phyloP scores from a whole-genome alignment of 2,888 invertebrate genomes.

The Brassicogethes aeneus region DNA sequence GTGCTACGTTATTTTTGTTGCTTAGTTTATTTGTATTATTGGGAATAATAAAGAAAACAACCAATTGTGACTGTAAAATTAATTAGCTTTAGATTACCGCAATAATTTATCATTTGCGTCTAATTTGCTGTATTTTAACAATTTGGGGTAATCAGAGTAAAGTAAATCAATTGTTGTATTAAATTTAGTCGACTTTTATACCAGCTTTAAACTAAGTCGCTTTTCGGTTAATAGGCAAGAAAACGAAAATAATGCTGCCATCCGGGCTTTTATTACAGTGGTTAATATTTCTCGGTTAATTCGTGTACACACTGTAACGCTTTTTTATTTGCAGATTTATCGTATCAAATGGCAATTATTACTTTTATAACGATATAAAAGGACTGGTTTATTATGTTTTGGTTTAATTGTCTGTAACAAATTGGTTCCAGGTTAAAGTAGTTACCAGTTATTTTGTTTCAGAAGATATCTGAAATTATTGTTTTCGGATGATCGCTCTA shows the following conservation, averaged over 20 bases:
- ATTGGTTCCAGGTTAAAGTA: neutral
- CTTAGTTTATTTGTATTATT: too few species aligned
- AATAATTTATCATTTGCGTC: too few species aligned
- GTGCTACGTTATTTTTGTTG: too few species aligned
- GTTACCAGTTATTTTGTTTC: neutral
- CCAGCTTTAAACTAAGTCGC: neutral
- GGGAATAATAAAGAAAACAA: too few species aligned
- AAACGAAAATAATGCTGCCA: neutral
- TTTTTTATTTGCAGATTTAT: neutral
- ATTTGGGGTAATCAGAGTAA: too few species aligned
- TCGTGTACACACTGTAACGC: neutral
- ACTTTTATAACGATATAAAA: neutral
- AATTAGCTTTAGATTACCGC: too few species aligned
- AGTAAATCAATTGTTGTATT: neutral
- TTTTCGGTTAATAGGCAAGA: neutral
- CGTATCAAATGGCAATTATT: constrained; percentile 1
- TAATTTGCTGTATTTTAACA: too few species aligned
- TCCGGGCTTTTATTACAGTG: neutral
- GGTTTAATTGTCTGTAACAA: neutral
- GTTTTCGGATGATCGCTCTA: too few species aligned
- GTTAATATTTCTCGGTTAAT: constrained; percentile 1
- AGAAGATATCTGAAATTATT: too few species aligned
- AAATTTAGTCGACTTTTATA: neutral
- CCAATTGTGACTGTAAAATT: too few species aligned
- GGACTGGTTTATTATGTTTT: neutral